Percentiles rank a stretch among this genome's conserved stretches.
Evolutionary conservation across 2,113 vertebrate genomes (phyloP).

Genomic region (Myiozetetes cayanensis): DNA sequence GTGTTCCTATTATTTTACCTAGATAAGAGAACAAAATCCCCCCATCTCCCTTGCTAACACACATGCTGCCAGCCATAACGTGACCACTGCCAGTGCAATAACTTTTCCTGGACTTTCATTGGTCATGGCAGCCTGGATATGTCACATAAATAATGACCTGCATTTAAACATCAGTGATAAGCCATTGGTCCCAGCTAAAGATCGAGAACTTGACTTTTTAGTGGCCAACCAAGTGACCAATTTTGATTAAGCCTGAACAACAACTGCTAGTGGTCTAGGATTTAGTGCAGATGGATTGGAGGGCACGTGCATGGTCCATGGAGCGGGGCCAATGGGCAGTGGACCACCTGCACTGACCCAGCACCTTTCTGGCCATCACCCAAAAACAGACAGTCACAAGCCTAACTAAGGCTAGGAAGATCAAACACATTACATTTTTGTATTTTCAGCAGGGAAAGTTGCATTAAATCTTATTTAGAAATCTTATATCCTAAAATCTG

Average conservation of each 20-base stretch:
- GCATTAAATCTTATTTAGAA: not conserved
- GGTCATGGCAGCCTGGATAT: not conserved
- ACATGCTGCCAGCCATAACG: not conserved
- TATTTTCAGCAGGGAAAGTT: not conserved
- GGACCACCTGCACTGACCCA: not conserved
- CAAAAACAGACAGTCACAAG: not conserved
- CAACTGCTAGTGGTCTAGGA: not conserved
- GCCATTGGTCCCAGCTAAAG: not conserved
- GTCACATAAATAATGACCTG: not conserved
- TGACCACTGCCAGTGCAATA: fast-evolving
- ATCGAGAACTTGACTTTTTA: not conserved
- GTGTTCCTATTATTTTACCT: not conserved
- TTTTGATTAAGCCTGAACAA: not conserved
- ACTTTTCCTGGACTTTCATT: not conserved
- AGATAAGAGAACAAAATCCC: not conserved
- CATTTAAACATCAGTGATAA: not conserved
- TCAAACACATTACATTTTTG: not conserved
- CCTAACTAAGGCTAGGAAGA: not conserved
- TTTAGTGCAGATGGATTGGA: not conserved
- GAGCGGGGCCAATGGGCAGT: not conserved
- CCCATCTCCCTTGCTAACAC: not conserved
- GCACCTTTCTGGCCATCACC: not conserved
- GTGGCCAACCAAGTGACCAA: not conserved
- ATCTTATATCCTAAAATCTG: not conserved
- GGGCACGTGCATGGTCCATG: fast-evolving